Evolutionary conservation across 2,113 vertebrate genomes (phyloP), one percentile per base, ranked within the genome.

Genomic region (Siniperca knerii): DNA sequence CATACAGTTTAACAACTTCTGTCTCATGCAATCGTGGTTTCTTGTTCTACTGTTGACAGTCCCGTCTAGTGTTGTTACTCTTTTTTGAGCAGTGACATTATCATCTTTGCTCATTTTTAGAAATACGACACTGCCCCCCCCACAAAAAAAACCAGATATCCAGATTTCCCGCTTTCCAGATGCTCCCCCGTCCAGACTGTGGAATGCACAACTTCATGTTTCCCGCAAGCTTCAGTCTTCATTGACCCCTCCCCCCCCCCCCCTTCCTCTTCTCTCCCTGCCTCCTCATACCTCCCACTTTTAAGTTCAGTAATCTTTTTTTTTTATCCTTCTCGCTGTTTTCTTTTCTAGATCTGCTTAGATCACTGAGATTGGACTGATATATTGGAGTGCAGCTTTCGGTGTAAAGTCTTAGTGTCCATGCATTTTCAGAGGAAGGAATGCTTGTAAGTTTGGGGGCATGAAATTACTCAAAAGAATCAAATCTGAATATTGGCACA

Each of bases 131-230:
- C 40, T 40, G 55, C 54, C 58, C 29, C 29, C 29, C 29, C 1
- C 25, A 25, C 25, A 25, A 25, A 25, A 25, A 25, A n/a, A n/a
- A n/a, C n/a, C n/a, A n/a, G n/a, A n/a, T n/a, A n/a, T n/a, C n/a
- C n/a, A n/a, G n/a, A n/a, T n/a, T n/a, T n/a, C 87, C 79, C 29
- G 79, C 62, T 82, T 92, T 92, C 91, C 93, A 93, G 92, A 93
- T 90, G 91, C 74, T 74, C 65, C 78, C 55, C 65, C 8, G 1
- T 80, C 85, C 82, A 71, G 20, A 58, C 89, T 89, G 67, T 79
- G 92, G 92, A 94, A 94, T 93, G 92, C 40, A 65, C 48, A 80
- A 76, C 79, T 86, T 74, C 40, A 55, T 70, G 84, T 83, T 77
- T 79, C 65, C 67, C 54, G 48, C 79, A 67, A 72, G 50, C 42